These are phyloP conservation scores for Glaucidium brasilianum DNA, from an alignment of 2,113 vertebrate species.

Conservation along the genomic window DNA sequence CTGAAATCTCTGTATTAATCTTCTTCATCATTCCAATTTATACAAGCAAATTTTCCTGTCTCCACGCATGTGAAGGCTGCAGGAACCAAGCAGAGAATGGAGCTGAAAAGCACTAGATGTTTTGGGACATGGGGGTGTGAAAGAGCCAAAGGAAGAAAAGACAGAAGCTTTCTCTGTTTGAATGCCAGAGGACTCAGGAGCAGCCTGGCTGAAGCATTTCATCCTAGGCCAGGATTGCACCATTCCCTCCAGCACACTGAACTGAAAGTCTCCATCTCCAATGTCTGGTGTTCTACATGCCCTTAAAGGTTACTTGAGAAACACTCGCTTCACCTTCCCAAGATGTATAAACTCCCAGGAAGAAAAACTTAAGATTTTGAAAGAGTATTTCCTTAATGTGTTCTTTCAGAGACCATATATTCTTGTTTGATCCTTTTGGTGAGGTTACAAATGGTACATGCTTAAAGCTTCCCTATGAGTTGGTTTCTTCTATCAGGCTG, in stretches of 20 bases:
- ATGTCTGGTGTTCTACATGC: neutral
- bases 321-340: neutral
- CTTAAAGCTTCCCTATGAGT: neutral
- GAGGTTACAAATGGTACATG: neutral
- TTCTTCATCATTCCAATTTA: neutral
- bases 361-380: neutral
- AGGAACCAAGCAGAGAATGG: neutral
- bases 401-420: neutral
- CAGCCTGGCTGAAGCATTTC: neutral
- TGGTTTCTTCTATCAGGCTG: neutral
- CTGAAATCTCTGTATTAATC: neutral
- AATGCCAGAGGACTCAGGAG: neutral
- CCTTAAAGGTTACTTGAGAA: neutral
- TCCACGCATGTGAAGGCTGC: neutral
- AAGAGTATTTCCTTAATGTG: neutral
- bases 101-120: neutral
- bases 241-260: neutral
- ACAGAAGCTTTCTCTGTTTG: neutral
- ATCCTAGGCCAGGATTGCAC: neutral
- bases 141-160: neutral
- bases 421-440: neutral
- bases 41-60: neutral
- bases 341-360: neutral
- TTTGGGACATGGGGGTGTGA: neutral
- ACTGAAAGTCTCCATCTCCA: neutral